Evolutionary conservation across 2,797 vertebrate genomes (phyloP), one percentile per base, ranked within the genome.

Genomic region (Pipistrellus pipistrellus): DNA sequence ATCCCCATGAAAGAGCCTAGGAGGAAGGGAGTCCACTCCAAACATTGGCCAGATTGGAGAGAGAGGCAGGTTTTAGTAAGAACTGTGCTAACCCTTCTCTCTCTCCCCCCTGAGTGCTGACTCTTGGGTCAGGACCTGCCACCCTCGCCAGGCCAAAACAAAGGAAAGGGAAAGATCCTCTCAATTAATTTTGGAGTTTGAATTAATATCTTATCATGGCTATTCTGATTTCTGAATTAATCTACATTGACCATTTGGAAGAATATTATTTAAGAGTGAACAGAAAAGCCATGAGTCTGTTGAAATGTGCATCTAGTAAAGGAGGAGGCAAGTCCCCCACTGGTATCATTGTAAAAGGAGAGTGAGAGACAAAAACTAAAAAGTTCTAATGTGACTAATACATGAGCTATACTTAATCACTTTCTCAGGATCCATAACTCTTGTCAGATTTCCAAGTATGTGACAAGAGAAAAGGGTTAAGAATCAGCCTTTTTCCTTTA

Each of bases 391-490:
- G 27, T 46, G 4, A 1, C 48, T 92, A 77, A 76, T n/a, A 78
- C 11, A 41, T 13, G 20, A 73, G 4, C 87, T 48, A 62, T 7
- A 75, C 2, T 64, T 53, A n/a, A 27, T 84, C 23, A 75, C 62
- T 86, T 96, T 85, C 55, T 85, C 55, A 83, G 20, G 23, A 53
- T 41, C 18, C 41, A 53, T 4, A 84, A 84, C 46, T 75, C 89
- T 85, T 53, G 55, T 80, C 35, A 82, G 12, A 55, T 76, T 85
- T 91, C 73, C 35, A 85, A 68, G 82, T 91, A 62, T 90, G 9
- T 81, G 68, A 69, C 35, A n/a, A 81, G 27, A 69, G 53, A 85
- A 59, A 83, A 77, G 17, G 44, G 81, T 48, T 41, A 95, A 66
- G 59, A 90, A 57, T 35, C 18, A 41, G 20, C 6, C 13, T 69